Base-by-base conservation (phyloP, 2,797 vertebrate species). In the Synanceia verrucosa region DNA sequence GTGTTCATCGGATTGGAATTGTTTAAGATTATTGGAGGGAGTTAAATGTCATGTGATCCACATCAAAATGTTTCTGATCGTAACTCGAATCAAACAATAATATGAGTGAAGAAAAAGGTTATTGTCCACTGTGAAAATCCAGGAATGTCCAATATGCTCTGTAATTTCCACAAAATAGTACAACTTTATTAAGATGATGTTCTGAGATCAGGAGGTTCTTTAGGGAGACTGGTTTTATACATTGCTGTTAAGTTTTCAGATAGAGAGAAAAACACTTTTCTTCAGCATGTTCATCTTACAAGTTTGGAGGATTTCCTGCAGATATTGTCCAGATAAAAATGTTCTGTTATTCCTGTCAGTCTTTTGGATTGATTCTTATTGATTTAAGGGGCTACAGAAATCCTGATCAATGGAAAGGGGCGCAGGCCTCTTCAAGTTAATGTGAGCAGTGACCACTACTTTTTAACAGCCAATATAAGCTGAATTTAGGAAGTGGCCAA, bases 71-170 rank as follows among this genome's bases (percentile, higher is more conserved):
- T 9, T 24, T 21, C 53, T 46, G 29, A 11, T 5, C 18, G 57
- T 51, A n/a, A n/a, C 19, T 66, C 7, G 31, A 10, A 59, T 51
- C 12, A 6, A 26, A 39, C 7, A 76, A 4, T 10, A 34, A 43
- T 26, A 43, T 28, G 36, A 55, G 10, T 46, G 31, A 34, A 37
- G 52, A 76, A 41, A 86, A 70, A 80, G 26, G 6, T 79, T 70
- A 62, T 64, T 57, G 71, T 64, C 23, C 21, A 58, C 33, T 23
- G 51, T 4, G 39, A 62, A 76, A 84, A 58, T 29, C n/a, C n/a
- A n/a, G 13, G 24, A 60, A n/a, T n/a, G 7, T 78, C 26, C 12
- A 33, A 58, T 4, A 65, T 70, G 36, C 64, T 73, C 52, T 28
- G 1, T 23, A 53, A 3, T 71, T 78, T 69, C 72, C 51, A 31